Percentiles rank a stretch among this genome's conserved stretches.
Conservation (phyloP, 2,888 invertebrate species). For the Drosophila quinaria region DNA sequence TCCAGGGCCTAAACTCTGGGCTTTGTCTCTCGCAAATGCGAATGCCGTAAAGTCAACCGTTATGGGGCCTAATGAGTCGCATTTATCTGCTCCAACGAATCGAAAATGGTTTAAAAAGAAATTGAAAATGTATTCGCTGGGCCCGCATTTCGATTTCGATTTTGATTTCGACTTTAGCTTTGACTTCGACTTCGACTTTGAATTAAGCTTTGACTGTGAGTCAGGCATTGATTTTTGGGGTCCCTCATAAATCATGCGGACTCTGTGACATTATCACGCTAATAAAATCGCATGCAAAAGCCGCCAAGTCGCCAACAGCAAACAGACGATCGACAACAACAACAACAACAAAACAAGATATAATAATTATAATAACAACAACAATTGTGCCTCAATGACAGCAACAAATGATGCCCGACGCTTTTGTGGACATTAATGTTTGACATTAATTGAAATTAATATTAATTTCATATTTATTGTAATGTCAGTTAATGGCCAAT, state of each 20-base stretch:
- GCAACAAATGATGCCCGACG: constrained; percentile 84
- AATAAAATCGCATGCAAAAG: constrained; percentile 82
- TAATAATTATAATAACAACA: not conserved
- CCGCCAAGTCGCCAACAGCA: constrained; percentile 61
- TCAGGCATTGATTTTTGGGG: constrained; percentile 56
- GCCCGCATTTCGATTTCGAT: constrained; percentile 34
- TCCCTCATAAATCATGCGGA: constrained; percentile 82
- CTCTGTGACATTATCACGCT: constrained; percentile 84
- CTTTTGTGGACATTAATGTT: constrained; percentile 83
- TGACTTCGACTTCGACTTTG: no score
- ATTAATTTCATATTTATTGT: constrained; percentile 84
- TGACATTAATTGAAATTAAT: constrained; percentile 85
- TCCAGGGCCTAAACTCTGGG: constrained; percentile 29
- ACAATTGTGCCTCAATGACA: constrained; percentile 57
- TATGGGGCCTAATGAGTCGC: constrained; percentile 74
- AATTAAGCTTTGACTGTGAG: constrained; percentile 29
- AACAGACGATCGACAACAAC: constrained; percentile 31
- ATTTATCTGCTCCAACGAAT: constrained; percentile 66
- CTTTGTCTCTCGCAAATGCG: constrained; percentile 33
- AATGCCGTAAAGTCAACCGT: constrained; percentile 61
- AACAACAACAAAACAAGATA: no score
- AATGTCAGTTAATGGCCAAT: constrained; percentile 68
- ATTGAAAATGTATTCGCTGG: constrained; percentile 59
- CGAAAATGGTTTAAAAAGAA: constrained; percentile 64
- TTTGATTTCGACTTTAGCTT: not conserved